Conservation (phyloP, 2,797 vertebrate species). For the Myiotriccus ornatus region DNA sequence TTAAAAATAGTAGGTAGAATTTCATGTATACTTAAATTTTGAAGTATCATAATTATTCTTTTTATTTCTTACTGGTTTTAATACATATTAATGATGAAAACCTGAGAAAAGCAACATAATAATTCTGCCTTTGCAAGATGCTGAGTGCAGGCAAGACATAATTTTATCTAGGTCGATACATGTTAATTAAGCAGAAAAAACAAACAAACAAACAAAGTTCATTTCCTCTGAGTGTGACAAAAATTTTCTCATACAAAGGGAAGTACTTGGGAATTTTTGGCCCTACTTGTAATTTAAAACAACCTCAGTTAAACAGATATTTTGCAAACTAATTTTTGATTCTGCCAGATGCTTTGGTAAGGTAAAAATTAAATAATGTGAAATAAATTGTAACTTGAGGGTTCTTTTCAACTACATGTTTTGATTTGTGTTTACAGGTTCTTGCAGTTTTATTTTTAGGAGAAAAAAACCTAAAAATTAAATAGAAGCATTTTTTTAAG, state of each 20-base stretch:
- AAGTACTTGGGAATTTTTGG: accelerated
- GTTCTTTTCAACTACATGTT: background rate
- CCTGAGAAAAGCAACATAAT: background rate
- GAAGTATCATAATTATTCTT: background rate
- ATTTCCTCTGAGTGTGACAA: background rate
- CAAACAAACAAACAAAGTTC: background rate
- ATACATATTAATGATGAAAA: background rate
- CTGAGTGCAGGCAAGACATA: accelerated
- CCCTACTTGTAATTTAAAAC: background rate
- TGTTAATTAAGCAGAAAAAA: background rate
- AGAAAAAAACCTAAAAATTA: background rate
- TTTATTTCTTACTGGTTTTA: background rate
- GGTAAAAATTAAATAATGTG: background rate
- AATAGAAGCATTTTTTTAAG: background rate
- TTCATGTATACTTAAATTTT: background rate
- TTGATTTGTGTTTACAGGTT: background rate
- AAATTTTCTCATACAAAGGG: background rate
- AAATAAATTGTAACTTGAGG: background rate
- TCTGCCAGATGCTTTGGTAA: background rate
- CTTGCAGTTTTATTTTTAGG: background rate
- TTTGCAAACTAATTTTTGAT: background rate
- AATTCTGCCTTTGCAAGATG: background rate
- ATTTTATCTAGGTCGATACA: background rate
- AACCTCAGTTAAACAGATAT: background rate
- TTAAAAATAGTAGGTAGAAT: background rate